Base-by-base conservation (phyloP, 23 tunicate species). In the Ascidia mentula region DNA sequence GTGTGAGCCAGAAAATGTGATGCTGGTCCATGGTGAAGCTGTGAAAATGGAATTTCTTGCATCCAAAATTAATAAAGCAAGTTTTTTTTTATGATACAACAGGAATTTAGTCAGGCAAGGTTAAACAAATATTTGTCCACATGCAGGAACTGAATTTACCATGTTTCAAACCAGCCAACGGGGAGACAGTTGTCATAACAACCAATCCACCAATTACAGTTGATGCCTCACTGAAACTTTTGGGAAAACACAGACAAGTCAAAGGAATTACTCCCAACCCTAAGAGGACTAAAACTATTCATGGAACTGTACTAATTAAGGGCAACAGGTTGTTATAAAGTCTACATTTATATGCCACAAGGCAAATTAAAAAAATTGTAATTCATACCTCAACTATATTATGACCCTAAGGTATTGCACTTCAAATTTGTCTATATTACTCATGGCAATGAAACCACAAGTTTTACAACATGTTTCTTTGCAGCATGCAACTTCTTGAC, bases 21-120 rank as follows among this genome's bases (percentile, higher is more conserved):
- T 96, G 99, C 81, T 96, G 60, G 99, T 96, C 45, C 99, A 96
- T 83, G 99, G 99, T 2, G 99, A 96, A 81, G 86, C 97, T 5
- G 84, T 69, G 39, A 95, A 95, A 83, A 93, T 93, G 98, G 93
- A 84, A 12, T 93, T 95, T 77, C 84, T 95, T 13, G 82, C 90
- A 77, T 78, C 83, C n/a, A 95, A 89, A 80, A 95, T 95, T 0
- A 78, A 89, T 30, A 77, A 95, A 69, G 96, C 86, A 0, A 0
- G 72, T 26, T 6, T 7, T 53, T 9, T 53, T 7, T 45, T 53
- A 53, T n/a, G 65, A 1, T 53, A 53, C 13, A 9, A 53, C 24
- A 53, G 24, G 4, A 53, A 28, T 53, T 28, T 5, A 9, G 65
- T 53, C 65, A 20, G 65, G 24, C 72, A 69, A 12, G 18, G 15